Conservation (phyloP, 1,140 invertebrate species). For the Sycophaga agraensis region DNA sequence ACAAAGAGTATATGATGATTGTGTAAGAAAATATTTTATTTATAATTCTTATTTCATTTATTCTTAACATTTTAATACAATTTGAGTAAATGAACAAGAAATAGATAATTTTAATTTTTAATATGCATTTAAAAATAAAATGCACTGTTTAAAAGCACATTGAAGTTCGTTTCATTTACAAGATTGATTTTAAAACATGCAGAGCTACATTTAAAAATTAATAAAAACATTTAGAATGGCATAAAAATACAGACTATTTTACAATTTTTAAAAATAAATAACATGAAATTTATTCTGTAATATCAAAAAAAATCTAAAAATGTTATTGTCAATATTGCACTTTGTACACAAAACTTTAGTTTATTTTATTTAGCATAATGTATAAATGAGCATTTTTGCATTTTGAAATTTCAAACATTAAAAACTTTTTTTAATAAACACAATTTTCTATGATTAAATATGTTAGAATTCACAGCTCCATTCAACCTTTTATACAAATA, state of each 20-base stretch:
- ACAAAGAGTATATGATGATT: not conserved
- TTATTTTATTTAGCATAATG: not conserved
- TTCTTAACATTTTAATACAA: not conserved
- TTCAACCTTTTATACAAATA: conserved; percentile 16
- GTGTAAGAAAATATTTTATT: conserved; percentile 20
- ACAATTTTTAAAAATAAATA: too few relatives aligned
- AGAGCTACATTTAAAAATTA: too few relatives aligned
- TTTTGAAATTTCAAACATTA: not conserved
- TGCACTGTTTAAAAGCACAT: too few relatives aligned
- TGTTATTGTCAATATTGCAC: conserved; percentile 24
- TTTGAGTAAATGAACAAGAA: not conserved
- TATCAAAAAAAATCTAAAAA: not conserved
- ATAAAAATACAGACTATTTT: too few relatives aligned
- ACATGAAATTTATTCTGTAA: too few relatives aligned
- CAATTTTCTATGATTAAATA: not conserved
- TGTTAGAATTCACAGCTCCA: not conserved
- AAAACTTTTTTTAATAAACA: conserved; percentile 5
- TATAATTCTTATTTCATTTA: not conserved
- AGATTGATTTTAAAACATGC: not conserved
- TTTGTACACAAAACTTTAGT: conserved; percentile 1
- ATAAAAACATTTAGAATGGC: too few relatives aligned
- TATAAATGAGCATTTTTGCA: not conserved
- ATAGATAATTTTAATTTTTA: not conserved
- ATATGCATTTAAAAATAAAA: too few relatives aligned
- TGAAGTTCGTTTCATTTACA: not conserved